phyloP scores from a whole-genome alignment of 2,888 invertebrate species.

The Troides oblongomaculatus region DNA sequence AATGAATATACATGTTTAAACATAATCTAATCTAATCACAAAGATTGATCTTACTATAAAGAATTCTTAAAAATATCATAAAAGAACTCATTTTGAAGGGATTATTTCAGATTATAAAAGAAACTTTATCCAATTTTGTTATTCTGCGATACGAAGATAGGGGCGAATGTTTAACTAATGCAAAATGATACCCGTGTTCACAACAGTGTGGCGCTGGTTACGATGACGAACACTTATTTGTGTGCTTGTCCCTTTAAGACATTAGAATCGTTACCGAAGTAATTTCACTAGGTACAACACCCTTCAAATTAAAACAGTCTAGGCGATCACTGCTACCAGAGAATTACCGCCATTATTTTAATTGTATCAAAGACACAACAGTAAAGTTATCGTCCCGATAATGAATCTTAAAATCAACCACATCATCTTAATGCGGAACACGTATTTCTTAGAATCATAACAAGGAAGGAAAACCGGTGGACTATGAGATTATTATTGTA shows the following conservation, averaged over 20 bases:
- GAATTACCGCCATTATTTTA: neutral
- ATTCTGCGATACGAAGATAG: too few relatives aligned
- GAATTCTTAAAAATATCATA: neutral
- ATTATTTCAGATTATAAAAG: neutral
- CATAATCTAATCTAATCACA: neutral
- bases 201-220: too few relatives aligned
- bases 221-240: too few relatives aligned
- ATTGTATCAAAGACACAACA: neutral
- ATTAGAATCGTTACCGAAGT: too few relatives aligned
- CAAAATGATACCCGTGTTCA: too few relatives aligned
- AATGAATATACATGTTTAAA: neutral
- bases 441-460: constrained; percentile 25
- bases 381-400: constrained; percentile 1
- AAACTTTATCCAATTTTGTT: too few relatives aligned
- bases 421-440: constrained; percentile 10
- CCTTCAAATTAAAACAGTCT: too few relatives aligned
- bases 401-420: constrained; percentile 11
- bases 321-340: neutral
- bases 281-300: too few relatives aligned
- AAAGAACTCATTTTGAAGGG: neutral
- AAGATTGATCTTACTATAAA: neutral
- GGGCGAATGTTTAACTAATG: too few relatives aligned
- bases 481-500: constrained; percentile 21
- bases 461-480: constrained; percentile 28
- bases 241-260: too few relatives aligned